Percentiles rank a stretch among this genome's conserved stretches.
These are phyloP conservation scores for Poeciliopsis gracilis DNA, from an alignment of 2,797 vertebrate genomes.

Conservation along the genomic window DNA sequence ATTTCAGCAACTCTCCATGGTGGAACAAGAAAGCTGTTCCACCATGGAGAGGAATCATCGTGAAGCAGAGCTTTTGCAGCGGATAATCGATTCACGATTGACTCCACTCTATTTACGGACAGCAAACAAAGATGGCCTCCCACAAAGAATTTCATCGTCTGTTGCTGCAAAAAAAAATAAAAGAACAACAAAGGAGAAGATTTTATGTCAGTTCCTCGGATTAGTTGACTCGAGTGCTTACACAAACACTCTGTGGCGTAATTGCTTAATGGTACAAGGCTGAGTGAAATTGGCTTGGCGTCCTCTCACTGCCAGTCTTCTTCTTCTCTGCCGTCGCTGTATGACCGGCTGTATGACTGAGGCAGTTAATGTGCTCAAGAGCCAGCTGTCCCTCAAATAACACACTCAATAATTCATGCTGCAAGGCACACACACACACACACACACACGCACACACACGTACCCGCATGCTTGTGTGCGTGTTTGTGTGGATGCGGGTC, in stretches of 20 bases:
- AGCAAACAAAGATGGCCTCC: constrained; percentile 8
- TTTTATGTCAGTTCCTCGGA: constrained; percentile 11
- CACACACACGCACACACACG: constrained; percentile 14
- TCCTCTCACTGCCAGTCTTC: constrained; percentile 22
- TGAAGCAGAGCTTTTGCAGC: neutral
- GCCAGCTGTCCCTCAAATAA: constrained; percentile 80
- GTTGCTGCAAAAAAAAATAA: constrained; percentile 6
- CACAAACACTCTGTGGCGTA: constrained; percentile 38
- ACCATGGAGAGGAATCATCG: neutral
- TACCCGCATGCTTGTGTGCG: constrained; percentile 4
- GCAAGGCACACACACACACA: constrained; percentile 28
- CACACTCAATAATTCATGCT: constrained; percentile 79
- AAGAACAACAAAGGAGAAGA: neutral
- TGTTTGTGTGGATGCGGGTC: constrained; percentile 26
- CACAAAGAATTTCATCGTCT: constrained; percentile 33
- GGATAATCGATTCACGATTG: constrained; percentile 13
- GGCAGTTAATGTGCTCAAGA: constrained; percentile 68
- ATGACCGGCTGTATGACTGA: constrained; percentile 50
- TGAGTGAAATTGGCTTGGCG: constrained; percentile 60
- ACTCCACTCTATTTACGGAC: constrained; percentile 12
- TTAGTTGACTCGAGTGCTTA: constrained; percentile 44
- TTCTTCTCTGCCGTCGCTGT: constrained; percentile 39
- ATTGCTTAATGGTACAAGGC: constrained; percentile 28
- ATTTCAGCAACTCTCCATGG: neutral
- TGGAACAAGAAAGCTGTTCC: neutral